Conservation (phyloP, 2,888 invertebrate genomes). For the Catocala nupta region DNA sequence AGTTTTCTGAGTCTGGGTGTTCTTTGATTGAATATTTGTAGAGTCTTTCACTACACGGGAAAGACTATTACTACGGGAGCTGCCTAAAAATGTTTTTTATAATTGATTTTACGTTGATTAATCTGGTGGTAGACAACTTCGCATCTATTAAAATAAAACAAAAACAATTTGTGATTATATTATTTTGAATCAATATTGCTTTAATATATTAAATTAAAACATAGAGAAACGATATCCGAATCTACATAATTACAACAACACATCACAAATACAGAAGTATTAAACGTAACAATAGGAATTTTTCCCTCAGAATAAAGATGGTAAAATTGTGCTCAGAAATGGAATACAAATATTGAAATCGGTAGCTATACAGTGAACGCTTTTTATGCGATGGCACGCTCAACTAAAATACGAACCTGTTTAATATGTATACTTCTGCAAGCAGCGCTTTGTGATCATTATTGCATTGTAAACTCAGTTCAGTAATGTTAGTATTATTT, state of each 20-base stretch:
- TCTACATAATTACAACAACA: conserved; percentile 20
- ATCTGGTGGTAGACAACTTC: too few relatives aligned
- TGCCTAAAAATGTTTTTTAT: too few relatives aligned
- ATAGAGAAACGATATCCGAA: too few relatives aligned
- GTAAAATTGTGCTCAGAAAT: conserved; percentile 74
- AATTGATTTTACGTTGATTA: too few relatives aligned
- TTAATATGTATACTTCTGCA: conserved; percentile 26
- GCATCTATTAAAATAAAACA: too few relatives aligned
- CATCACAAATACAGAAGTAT: conserved; percentile 60
- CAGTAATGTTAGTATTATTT: background rate
- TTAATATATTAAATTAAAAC: too few relatives aligned
- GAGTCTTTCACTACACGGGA: too few relatives aligned
- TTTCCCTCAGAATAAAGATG: conserved; percentile 63
- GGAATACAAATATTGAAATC: conserved; percentile 82
- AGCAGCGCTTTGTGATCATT: conserved; percentile 28
- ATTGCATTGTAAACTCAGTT: conserved; percentile 18
- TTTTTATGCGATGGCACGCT: conserved; percentile 79
- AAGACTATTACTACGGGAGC: too few relatives aligned
- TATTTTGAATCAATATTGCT: too few relatives aligned
- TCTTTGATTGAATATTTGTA: too few relatives aligned
- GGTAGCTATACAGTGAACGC: conserved; percentile 66
- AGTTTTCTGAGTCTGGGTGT: too few relatives aligned
- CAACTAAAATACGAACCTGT: conserved; percentile 58
- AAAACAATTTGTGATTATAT: too few relatives aligned
- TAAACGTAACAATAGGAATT: conserved; percentile 65